Evolutionary conservation across 1,140 invertebrate genomes (phyloP).

Genomic region (Megalopta genalis): DNA sequence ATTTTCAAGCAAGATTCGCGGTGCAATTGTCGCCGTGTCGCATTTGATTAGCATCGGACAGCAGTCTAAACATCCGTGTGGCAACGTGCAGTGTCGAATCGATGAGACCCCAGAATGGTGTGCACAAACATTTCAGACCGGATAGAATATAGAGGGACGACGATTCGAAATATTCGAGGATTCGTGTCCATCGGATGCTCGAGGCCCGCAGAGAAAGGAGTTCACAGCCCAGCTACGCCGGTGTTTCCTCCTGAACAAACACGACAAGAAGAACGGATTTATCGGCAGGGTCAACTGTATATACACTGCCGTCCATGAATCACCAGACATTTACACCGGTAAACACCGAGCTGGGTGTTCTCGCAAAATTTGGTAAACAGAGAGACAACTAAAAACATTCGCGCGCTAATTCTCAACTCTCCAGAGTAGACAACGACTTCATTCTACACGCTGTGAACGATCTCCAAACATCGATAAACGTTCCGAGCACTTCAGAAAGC

Average conservation of each 20-base stretch:
- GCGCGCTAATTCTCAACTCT: no score
- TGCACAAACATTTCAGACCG: neutral
- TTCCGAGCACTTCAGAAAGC: no score
- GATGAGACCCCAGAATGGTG: neutral
- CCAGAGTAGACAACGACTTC: no score
- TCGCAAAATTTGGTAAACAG: no score
- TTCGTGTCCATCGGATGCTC: neutral
- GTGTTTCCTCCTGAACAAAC: constrained; percentile 24
- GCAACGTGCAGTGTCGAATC: neutral
- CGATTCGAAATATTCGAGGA: neutral
- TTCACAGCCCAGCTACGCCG: neutral
- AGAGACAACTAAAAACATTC: no score
- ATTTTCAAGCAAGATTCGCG: no score
- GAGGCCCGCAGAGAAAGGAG: neutral
- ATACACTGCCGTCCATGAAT: neutral
- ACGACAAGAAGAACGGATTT: constrained; percentile 28
- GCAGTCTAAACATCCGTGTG: neutral
- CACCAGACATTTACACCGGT: no score
- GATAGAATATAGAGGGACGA: neutral
- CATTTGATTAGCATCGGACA: neutral
- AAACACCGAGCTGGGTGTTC: no score
- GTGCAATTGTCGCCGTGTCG: no score
- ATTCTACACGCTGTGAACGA: no score
- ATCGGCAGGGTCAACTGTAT: constrained; percentile 3
- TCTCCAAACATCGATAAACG: no score